A percentile compares a stretch with the other conserved stretches of the same genome.
Conservation (phyloP, 64 coral and sea anemone genomes). For the Dendrophyllia cribrosa region DNA sequence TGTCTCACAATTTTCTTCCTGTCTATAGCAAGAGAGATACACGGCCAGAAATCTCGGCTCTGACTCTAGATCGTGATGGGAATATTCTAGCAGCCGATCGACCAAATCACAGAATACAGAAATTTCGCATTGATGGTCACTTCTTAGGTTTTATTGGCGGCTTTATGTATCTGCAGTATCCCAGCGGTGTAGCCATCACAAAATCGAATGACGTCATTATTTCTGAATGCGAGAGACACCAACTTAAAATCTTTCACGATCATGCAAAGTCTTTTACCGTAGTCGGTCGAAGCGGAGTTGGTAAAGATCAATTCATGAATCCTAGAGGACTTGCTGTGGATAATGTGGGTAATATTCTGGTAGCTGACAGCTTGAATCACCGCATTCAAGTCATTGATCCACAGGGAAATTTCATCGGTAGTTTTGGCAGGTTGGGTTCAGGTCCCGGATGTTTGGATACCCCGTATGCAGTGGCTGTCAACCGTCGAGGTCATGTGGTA, state of each 20-base stretch:
- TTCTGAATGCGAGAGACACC: conserved; percentile 76
- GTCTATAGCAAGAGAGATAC: conserved; percentile 79
- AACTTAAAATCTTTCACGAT: conserved; percentile 77
- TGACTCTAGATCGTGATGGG: conserved; percentile 78
- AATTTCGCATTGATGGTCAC: conserved; percentile 85
- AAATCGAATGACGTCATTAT: conserved; percentile 77
- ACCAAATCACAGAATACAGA: conserved; percentile 86
- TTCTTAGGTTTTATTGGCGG: conserved; percentile 94
- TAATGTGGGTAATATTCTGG: conserved; percentile 69
- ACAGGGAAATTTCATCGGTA: conserved; percentile 69
- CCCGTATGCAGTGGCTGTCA: conserved; percentile 82
- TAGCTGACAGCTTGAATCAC: conserved; percentile 84
- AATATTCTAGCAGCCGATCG: conserved; percentile 72
- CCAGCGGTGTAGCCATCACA: conserved; percentile 84
- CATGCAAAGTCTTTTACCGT: conserved; percentile 58
- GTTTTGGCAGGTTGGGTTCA: conserved; percentile 86
- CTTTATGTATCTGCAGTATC: conserved; percentile 63
- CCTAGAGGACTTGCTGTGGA: conserved; percentile 79
- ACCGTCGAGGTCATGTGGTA: conserved; percentile 76
- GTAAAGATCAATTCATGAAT: conserved; percentile 72
- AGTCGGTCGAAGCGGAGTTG: conserved; percentile 70
- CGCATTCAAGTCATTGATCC: conserved; percentile 83
- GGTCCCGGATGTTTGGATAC: conserved; percentile 83
- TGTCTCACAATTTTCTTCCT: conserved; percentile 90
- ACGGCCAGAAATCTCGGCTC: conserved; percentile 81